Percentiles rank a stretch among this genome's conserved stretches.
phyloP scores from a whole-genome alignment of 2,888 invertebrate genomes.

The Bibio marci region DNA sequence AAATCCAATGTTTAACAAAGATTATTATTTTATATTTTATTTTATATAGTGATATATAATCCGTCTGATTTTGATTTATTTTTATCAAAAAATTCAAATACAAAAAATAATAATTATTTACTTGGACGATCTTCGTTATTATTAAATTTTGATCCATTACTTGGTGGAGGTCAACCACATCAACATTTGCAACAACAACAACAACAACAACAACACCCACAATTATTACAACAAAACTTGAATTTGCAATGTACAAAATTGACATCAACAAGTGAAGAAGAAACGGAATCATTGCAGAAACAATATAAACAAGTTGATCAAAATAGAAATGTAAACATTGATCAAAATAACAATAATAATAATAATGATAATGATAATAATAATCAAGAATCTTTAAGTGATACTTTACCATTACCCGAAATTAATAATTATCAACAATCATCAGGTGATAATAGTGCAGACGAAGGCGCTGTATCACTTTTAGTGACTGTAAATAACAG shows the following conservation, averaged over 20 bases:
- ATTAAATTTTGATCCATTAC: slow-evolving; percentile 27
- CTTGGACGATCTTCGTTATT: slow-evolving; percentile 25
- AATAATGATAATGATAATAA: too few relatives aligned
- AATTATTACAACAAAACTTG: slow-evolving; percentile 6
- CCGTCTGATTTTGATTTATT: slow-evolving; percentile 29
- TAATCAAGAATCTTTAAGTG: too few relatives aligned
- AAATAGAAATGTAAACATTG: not conserved
- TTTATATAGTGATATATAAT: slow-evolving; percentile 24
- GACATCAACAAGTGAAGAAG: not conserved
- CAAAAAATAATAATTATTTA: slow-evolving; percentile 11
- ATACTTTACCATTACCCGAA: too few relatives aligned
- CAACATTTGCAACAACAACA: slow-evolving; percentile 10
- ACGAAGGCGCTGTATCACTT: too few relatives aligned
- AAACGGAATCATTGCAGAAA: not conserved
- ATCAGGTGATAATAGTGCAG: too few relatives aligned
- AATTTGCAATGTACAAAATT: not conserved
- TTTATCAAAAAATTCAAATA: slow-evolving; percentile 20
- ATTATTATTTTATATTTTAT: slow-evolving; percentile 4
- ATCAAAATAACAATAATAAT: too few relatives aligned
- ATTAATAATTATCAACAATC: too few relatives aligned
- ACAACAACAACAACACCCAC: slow-evolving; percentile 9
- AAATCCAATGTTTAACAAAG: too few relatives aligned
- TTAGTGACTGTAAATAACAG: too few relatives aligned
- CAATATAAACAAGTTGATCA: too few relatives aligned
- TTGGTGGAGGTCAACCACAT: slow-evolving; percentile 14